These are phyloP conservation scores for Pycnonotus jocosus DNA, from an alignment of 2,113 vertebrate genomes.

Conservation along the genomic window DNA sequence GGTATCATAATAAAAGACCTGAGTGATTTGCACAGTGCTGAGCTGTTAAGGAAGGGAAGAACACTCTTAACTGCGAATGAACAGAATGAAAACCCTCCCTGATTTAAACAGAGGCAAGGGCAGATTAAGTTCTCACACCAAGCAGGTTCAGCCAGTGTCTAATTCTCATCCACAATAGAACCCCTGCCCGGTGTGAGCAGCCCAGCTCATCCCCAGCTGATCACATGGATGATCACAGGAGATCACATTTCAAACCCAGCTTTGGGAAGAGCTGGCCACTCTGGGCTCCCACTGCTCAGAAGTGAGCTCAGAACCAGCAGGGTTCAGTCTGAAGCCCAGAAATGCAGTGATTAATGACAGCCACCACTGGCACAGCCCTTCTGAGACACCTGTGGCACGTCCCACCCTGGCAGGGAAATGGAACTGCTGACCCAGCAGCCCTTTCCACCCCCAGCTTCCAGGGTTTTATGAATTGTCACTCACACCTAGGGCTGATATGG, in stretches of 20 bases:
- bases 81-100: neutral
- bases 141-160: neutral
- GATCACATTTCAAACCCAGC: neutral
- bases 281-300: neutral
- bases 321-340: neutral
- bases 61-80: neutral
- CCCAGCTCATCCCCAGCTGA: neutral
- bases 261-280: neutral
- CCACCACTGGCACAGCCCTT: neutral
- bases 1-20: neutral
- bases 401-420: slow-evolving; percentile 10
- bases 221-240: neutral
- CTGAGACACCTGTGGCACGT: neutral
- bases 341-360: neutral
- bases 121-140: neutral
- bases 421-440: neutral
- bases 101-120: neutral
- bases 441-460: neutral
- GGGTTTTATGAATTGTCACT: neutral
- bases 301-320: neutral
- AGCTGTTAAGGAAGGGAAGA: neutral
- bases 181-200: neutral
- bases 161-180: neutral
- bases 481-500: neutral
- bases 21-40: neutral